Evolutionary conservation across 2,113 vertebrate genomes (phyloP), one percentile per base, ranked within the genome.

Genomic region (Azemiops feae): DNA sequence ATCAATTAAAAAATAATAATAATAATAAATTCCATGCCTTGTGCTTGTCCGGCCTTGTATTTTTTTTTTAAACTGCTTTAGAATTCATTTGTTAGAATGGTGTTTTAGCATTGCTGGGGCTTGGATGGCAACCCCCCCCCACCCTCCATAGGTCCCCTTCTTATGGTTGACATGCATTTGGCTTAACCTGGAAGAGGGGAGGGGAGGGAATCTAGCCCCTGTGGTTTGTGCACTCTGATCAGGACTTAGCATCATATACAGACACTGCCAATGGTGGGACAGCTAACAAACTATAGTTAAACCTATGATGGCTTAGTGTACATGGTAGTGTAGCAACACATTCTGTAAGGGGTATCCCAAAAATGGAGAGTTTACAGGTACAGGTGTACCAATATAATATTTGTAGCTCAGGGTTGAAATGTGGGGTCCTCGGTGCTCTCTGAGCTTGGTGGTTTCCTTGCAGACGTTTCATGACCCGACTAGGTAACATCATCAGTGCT

Each of bases 1-100:
- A 96, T 97, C 94, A 91, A 97, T 98, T 97, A 97, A 98, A 98
- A 97, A 95, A 69, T 4, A 64, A 64, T 11, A 64, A 64, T n/a
- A n/a, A 64, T 30, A 39, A 95, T 69, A 91, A 95, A 96, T 89
- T 87, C 0, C 20, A 58, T 0, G 53, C 1, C 12, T n/a, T 0
- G 0, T 52, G 0, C 14, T 43, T 55, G 5, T 45, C 16, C 34
- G 11, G 55, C 89, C 30, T 60, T 3, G 20, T 43, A 8, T 39
- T 85, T 69, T 91, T 39, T 85, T 69, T 91, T 93, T 0, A 0
- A 34, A 91, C 85, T 87, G 16, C 47, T 53, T 52, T 0, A 25
- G 5, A 30, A 1, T 91, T 43, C 93, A 89, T 57, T 4, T 1
- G 22, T 55, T 12, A 4, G 30, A 27, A 2, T 25, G 23, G 34